Conservation (phyloP, 2,888 invertebrate genomes). For the Ommatoiulus sabulosus region DNA sequence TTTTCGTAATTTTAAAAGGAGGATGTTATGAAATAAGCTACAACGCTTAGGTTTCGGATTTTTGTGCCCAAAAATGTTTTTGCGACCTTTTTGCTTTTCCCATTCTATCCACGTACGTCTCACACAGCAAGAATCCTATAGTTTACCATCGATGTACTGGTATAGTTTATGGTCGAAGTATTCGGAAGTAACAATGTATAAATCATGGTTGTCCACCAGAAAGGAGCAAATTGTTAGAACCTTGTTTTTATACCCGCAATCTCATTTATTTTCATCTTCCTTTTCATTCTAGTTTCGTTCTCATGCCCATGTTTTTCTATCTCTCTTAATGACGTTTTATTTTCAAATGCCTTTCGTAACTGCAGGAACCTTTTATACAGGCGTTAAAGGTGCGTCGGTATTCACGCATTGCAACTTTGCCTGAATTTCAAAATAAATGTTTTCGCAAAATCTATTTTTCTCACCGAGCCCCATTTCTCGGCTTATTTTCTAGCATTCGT, state of each 20-base stretch:
- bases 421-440: neutral
- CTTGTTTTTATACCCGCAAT: neutral
- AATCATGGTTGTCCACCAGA: neutral
- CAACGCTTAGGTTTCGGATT: too few relatives aligned
- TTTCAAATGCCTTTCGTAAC: neutral
- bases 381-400: neutral
- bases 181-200: neutral
- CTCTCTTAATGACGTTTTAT: neutral
- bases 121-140: neutral
- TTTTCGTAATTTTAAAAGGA: too few relatives aligned
- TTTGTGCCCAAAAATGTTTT: neutral
- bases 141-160: neutral
- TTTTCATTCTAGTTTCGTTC: neutral
- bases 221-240: neutral
- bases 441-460: neutral
- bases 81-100: neutral
- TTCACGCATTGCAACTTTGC: neutral
- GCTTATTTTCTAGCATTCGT: neutral
- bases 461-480: neutral
- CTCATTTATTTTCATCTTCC: conserved; percentile 5
- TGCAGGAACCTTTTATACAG: neutral
- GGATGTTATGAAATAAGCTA: too few relatives aligned
- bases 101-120: neutral
- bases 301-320: neutral
- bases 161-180: neutral